Evolutionary conservation across 2,888 invertebrate species (phyloP), one percentile per base, ranked within the genome.

Genomic region (Tachystola acroxantha): DNA sequence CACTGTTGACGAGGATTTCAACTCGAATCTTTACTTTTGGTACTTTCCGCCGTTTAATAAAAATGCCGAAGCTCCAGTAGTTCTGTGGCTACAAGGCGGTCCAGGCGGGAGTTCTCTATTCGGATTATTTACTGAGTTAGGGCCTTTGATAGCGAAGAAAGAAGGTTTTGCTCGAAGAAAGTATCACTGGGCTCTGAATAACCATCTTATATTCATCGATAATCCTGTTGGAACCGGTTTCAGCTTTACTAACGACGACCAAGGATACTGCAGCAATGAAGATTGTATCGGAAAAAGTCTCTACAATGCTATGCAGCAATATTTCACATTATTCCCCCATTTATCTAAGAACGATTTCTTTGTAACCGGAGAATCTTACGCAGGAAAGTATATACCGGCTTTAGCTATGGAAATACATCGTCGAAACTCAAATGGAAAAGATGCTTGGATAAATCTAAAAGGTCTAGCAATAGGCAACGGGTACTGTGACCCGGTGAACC

Each of bases 201-300:
- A 88, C 52, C 88, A 90, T 45, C 61, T 92, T 30, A 72, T 92
- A 24, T 92, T 89, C 57, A 89, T 92, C 39, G 92, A 92, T 49
- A 91, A 90, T 46, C 92, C 92, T 2, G 91, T 90, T 1, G 91
- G 91, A 1, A 74, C 82, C 27, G 92, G 92, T 1, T 92, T 90
- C 55, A 92, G 91, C 58, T 92, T 89, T 55, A 91, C 92, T 1
- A 63, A 85, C 0, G 55, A 70, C 31, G 70, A 86, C 0, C 54
- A 69, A 30, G 89, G 89, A 19, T 91, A 89, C 59, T 89, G 89
- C 14, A 69, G 53, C 1, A 73, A 89, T 56, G 88, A 91, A 58
- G 67, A 61, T 0, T 88, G 89, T 50, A 81, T 92, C 5, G 90
- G 88, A 0, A 63, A 71, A 27, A 88, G 89, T 39, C 67, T 92